Evolutionary conservation across 2,113 vertebrate species (phyloP), one percentile per base, ranked within the genome.

Genomic region (Cochlearius cochlearius): DNA sequence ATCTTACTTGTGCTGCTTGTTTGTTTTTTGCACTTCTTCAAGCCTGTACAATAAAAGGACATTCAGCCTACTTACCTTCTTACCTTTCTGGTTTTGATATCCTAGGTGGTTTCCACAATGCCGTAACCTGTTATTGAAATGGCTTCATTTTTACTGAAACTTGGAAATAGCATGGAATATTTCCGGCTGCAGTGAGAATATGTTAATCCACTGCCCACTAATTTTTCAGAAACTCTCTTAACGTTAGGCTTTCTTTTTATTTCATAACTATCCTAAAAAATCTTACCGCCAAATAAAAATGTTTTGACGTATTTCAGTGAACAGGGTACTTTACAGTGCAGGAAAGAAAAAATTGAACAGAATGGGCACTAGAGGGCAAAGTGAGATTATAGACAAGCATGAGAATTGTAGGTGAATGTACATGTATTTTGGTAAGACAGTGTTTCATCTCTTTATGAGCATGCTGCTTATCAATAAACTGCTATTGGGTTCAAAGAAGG

Each of bases 351-450:
- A 58, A 6, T 0, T 38, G 30, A 58, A 6, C 0, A 41, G 34
- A 86, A 41, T 20, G 66, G 55, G 50, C 96, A 87, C 93, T 96
- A 98, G 97, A 92, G 95, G 96, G 97, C 97, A 94, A 96, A 96
- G 78, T 79, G 73, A 91, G 92, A 85, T 88, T 93, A 62, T 32
- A 77, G 78, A 87, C 68, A 71, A 86, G 55, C 49, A 7, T 38
- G 75, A 75, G 30, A 64, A 22, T 23, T 68, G 34, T 39, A 72
- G 12, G 9, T 26, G 17, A 64, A 63, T 12, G 7, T 43, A 20
- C 5, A 3, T 3, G 4, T 36, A 7, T 59, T 79, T 67, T 74
- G 67, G 12, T 55, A 79, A 62, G 39, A 32, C 13, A 53, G 21
- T 12, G 6, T 76, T 92, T 82, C 74, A 76, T 25, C 17, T 88